Conservation (phyloP, 2,113 vertebrate genomes). For the Hippocampus mohnikei region DNA sequence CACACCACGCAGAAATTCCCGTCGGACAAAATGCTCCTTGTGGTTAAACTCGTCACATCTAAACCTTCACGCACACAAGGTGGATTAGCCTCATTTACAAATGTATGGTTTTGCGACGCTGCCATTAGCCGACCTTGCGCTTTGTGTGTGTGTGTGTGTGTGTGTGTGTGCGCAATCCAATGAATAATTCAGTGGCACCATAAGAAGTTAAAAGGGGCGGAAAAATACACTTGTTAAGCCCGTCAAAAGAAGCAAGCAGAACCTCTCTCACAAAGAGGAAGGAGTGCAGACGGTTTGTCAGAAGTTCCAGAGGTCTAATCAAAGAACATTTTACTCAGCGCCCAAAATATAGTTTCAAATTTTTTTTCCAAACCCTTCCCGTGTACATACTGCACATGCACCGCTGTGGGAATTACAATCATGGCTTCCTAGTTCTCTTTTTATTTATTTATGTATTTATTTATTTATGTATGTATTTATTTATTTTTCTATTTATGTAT, state of each 20-base stretch:
- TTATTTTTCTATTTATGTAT: no score
- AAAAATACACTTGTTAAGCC: conserved; percentile 52
- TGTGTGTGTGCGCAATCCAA: conserved; percentile 63
- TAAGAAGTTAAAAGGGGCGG: conserved; percentile 64
- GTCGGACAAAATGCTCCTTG: conserved; percentile 90
- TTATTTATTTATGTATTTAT: no score
- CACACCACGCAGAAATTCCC: conserved; percentile 74
- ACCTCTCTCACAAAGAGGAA: conserved; percentile 21
- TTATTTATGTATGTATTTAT: no score
- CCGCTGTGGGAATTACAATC: not conserved
- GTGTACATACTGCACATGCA: not conserved
- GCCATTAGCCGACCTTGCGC: conserved; percentile 76
- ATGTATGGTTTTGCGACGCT: conserved; percentile 88
- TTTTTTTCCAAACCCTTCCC: not conserved
- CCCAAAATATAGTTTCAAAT: not conserved
- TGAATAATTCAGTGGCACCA: conserved; percentile 84
- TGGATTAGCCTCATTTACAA: conserved; percentile 95
- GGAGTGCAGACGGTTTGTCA: not conserved
- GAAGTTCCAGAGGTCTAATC: conserved; percentile 1
- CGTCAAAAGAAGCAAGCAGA: conserved; percentile 36
- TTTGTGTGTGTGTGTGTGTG: conserved; percentile 40
- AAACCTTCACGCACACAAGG: conserved; percentile 57
- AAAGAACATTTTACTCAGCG: not conserved
- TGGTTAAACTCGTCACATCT: conserved; percentile 58
- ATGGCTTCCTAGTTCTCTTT: not conserved